Evolutionary conservation across 2,888 invertebrate genomes (phyloP).

Genomic region (Shargacucullia verbasci): DNA sequence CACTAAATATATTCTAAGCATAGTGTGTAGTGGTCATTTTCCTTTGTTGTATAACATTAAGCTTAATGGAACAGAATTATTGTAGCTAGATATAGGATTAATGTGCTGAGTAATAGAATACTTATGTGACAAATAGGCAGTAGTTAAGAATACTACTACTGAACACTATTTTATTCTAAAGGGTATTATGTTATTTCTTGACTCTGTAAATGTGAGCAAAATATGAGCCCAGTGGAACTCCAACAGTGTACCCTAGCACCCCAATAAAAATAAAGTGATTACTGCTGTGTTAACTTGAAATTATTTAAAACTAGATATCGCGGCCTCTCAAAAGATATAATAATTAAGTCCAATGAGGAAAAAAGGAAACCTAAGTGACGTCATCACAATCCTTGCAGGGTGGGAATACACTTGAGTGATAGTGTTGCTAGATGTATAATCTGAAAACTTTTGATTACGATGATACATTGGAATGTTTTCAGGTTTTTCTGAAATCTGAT

Average conservation of each 20-base stretch:
- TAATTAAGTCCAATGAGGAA: too few species aligned
- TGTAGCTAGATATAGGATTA: slow-evolving; percentile 26
- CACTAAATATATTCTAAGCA: slow-evolving; percentile 12
- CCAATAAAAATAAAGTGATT: too few species aligned
- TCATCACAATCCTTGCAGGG: neutral
- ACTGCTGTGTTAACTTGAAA: too few species aligned
- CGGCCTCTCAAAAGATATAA: too few species aligned
- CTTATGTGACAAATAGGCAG: slow-evolving; percentile 36
- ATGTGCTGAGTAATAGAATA: slow-evolving; percentile 29
- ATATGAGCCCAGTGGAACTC: too few species aligned
- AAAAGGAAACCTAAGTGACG: neutral
- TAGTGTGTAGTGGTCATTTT: slow-evolving; percentile 17
- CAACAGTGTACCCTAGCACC: too few species aligned
- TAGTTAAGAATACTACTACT: slow-evolving; percentile 23
- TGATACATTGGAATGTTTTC: neutral
- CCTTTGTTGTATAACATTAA: slow-evolving; percentile 23
- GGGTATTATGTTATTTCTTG: too few species aligned
- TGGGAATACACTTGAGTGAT: neutral
- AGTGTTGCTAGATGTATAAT: too few species aligned
- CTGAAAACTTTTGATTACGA: too few species aligned
- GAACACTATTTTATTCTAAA: too few species aligned
- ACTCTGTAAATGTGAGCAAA: too few species aligned
- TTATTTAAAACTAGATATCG: too few species aligned
- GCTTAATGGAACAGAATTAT: slow-evolving; percentile 39
- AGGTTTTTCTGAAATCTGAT: slow-evolving; percentile 8